Percentiles rank a stretch among this genome's conserved stretches.
phyloP scores from a whole-genome alignment of 2,113 vertebrate species.

The Meles meles region DNA sequence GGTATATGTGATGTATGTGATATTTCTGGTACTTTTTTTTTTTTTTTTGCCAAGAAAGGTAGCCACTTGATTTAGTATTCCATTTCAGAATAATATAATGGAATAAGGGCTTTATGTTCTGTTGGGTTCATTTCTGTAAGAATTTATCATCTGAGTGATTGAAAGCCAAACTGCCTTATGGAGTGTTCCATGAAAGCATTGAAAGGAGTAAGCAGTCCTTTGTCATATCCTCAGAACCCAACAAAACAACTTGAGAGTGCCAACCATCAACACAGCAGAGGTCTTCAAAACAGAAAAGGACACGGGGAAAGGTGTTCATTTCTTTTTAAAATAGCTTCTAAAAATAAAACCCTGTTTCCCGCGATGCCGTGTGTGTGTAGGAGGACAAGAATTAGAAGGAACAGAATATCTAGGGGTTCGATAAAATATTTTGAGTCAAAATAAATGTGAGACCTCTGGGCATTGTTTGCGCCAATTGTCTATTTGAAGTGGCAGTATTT shows the following conservation, averaged over 20 bases:
- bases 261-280: background rate
- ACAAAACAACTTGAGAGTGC: background rate
- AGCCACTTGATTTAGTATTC: background rate
- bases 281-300: background rate
- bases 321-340: conserved; percentile 38
- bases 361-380: background rate
- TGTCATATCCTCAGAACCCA: background rate
- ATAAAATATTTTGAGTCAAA: conserved; percentile 21
- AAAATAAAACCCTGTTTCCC: conserved; percentile 3
- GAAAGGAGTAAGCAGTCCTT: background rate
- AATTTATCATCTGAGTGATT: background rate
- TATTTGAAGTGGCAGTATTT: background rate
- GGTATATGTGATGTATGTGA: background rate
- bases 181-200: background rate
- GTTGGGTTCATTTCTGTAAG: background rate
- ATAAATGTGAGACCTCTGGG: background rate
- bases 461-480: background rate
- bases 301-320: background rate
- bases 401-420: conserved; percentile 9
- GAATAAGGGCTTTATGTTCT: background rate
- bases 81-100: background rate
- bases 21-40: background rate
- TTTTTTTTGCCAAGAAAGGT: background rate
- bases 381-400: conserved; percentile 3
- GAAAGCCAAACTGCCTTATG: background rate